Conservation (phyloP, 2,797 vertebrate species). For the Astyanax mexicanus region DNA sequence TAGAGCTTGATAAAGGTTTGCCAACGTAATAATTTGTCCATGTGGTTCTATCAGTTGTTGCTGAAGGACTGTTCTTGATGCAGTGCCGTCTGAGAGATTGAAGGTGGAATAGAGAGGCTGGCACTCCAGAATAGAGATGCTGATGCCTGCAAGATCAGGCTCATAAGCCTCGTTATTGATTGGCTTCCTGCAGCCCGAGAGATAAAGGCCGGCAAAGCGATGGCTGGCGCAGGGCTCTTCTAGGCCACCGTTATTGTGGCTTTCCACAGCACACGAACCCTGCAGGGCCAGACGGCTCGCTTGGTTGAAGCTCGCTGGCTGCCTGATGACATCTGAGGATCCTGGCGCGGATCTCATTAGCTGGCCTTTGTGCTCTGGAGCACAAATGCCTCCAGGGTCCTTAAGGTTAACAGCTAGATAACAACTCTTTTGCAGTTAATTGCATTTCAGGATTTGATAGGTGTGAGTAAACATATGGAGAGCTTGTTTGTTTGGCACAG, state of each 20-base stretch:
- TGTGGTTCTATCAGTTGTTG: no score
- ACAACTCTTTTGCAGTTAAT: slow-evolving; percentile 51
- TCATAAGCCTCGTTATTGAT: slow-evolving; percentile 47
- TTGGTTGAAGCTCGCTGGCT: slow-evolving; percentile 12
- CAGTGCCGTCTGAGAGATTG: no score
- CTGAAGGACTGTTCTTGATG: no score
- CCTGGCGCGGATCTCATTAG: slow-evolving; percentile 46
- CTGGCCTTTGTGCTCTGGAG: slow-evolving; percentile 48
- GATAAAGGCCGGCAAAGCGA: slow-evolving; percentile 22
- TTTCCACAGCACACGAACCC: slow-evolving; percentile 22
- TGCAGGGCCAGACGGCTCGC: slow-evolving; percentile 13
- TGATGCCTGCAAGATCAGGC: slow-evolving; percentile 44
- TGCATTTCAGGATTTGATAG: slow-evolving; percentile 37
- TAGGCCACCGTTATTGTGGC: slow-evolving; percentile 26
- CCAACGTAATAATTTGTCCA: no score
- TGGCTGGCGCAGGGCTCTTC: neutral
- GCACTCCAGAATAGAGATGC: slow-evolving; percentile 48
- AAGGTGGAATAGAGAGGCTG: slow-evolving; percentile 37
- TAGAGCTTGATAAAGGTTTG: no score
- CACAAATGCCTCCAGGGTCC: slow-evolving; percentile 46
- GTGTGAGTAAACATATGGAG: slow-evolving; percentile 39
- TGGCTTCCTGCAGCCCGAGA: slow-evolving; percentile 27
- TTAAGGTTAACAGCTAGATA: slow-evolving; percentile 58
- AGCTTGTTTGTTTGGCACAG: slow-evolving; percentile 36
- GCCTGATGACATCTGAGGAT: slow-evolving; percentile 38